These are phyloP conservation scores for Mustelus asterias DNA, from an alignment of 2,113 vertebrate species.

Conservation along the genomic window DNA sequence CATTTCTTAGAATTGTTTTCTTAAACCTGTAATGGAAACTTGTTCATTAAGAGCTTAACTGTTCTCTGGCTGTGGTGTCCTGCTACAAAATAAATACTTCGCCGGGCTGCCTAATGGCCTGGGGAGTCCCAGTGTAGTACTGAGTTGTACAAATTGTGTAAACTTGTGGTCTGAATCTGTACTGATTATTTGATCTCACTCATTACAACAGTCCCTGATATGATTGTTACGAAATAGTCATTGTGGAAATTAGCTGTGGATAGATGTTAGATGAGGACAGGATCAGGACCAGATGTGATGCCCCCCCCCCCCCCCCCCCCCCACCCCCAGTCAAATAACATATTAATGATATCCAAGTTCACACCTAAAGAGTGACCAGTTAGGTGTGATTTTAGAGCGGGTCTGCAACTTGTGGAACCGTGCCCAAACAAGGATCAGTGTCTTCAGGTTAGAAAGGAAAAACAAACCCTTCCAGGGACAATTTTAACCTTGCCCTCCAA, in stretches of 20 bases:
- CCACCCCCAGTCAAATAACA: background rate
- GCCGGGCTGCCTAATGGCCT: background rate
- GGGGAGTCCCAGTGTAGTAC: background rate
- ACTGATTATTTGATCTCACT: background rate
- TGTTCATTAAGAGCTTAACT: background rate
- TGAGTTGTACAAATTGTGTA: background rate
- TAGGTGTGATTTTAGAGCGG: background rate
- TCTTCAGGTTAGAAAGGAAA: background rate
- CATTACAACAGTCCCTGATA: background rate
- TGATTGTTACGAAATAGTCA: background rate
- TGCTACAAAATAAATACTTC: background rate
- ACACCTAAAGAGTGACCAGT: background rate
- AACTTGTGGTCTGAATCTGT: background rate
- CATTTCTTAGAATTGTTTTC: conserved; percentile 18
- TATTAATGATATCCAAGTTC: background rate
- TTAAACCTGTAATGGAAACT: conserved; percentile 10
- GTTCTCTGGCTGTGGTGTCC: background rate
- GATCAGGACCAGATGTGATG: background rate
- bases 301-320: too few relatives aligned
- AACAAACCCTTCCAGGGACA: background rate
- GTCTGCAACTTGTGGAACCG: background rate
- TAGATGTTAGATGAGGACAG: background rate
- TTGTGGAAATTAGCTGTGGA: background rate
- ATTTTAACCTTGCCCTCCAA: background rate
- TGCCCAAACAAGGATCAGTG: background rate